Conservation (phyloP, 2,113 vertebrate species). For the Notiomystis cincta region DNA sequence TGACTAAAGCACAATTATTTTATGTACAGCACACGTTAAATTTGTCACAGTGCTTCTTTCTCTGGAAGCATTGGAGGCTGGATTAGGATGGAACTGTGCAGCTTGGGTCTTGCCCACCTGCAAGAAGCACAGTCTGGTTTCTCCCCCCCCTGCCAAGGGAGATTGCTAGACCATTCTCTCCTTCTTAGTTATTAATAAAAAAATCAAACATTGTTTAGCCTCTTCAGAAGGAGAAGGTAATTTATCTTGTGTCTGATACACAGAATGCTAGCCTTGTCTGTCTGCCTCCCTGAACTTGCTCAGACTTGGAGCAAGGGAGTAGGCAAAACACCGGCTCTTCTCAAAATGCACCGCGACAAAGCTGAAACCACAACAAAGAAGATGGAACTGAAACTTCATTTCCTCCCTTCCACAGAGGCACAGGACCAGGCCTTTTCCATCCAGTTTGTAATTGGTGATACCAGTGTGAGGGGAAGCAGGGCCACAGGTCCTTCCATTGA, state of each 20-base stretch:
- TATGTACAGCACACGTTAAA: background rate
- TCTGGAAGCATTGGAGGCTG: conserved; percentile 44
- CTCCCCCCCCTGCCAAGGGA: background rate
- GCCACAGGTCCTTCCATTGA: background rate
- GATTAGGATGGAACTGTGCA: conserved; percentile 20
- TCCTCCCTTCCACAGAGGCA: background rate
- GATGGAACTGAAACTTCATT: background rate
- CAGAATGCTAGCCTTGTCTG: background rate
- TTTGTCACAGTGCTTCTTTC: background rate
- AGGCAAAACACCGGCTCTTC: background rate
- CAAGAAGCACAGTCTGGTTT: background rate
- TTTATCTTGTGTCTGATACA: background rate
- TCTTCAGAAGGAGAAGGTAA: background rate
- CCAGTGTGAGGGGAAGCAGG: background rate
- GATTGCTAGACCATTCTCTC: background rate
- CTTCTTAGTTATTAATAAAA: background rate
- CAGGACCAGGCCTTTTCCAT: background rate
- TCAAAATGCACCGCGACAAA: background rate
- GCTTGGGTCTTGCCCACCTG: background rate
- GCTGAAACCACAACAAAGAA: background rate
- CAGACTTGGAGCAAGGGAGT: background rate
- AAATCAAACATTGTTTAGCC: background rate
- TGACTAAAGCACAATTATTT: conserved; percentile 29
- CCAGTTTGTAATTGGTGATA: background rate
- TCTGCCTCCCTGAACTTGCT: background rate